A percentile compares a stretch with the other conserved stretches of the same genome.
These are phyloP conservation scores for Agrochola lota DNA, from an alignment of 2,888 invertebrate species.

Conservation along the genomic window DNA sequence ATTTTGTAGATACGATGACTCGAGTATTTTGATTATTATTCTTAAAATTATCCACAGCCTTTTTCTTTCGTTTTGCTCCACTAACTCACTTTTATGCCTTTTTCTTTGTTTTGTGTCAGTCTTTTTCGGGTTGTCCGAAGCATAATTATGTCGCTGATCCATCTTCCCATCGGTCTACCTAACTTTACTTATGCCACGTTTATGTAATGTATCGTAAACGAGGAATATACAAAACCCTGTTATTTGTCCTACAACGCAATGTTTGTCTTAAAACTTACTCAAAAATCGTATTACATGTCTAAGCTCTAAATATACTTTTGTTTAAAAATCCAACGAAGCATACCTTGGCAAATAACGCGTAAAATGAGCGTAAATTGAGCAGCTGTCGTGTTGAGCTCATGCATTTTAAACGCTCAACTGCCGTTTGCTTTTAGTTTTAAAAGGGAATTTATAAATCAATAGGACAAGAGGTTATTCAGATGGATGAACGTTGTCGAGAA, in stretches of 20 bases:
- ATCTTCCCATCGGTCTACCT: background rate
- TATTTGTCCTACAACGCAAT: background rate
- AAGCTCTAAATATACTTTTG: constrained; percentile 11
- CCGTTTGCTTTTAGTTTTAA: constrained; percentile 35
- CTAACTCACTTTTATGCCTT: background rate
- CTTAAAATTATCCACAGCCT: background rate
- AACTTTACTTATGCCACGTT: background rate
- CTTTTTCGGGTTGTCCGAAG: background rate
- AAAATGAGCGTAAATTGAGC: constrained; percentile 38
- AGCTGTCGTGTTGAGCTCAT: constrained; percentile 28
- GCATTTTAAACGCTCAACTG: constrained; percentile 52
- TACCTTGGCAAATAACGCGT: constrained; percentile 33
- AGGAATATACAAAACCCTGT: background rate
- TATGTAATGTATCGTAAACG: background rate
- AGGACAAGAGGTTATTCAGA: constrained; percentile 14
- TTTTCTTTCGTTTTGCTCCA: background rate
- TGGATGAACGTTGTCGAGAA: constrained; percentile 11
- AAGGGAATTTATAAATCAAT: constrained; percentile 46
- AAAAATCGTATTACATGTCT: background rate
- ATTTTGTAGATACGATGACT: background rate
- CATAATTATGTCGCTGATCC: background rate
- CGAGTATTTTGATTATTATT: background rate
- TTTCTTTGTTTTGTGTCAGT: background rate
- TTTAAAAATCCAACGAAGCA: constrained; percentile 26
- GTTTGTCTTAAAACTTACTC: constrained; percentile 1